Base-by-base conservation (phyloP, 2,113 vertebrate genomes). In the Cynocephalus volans region DNA sequence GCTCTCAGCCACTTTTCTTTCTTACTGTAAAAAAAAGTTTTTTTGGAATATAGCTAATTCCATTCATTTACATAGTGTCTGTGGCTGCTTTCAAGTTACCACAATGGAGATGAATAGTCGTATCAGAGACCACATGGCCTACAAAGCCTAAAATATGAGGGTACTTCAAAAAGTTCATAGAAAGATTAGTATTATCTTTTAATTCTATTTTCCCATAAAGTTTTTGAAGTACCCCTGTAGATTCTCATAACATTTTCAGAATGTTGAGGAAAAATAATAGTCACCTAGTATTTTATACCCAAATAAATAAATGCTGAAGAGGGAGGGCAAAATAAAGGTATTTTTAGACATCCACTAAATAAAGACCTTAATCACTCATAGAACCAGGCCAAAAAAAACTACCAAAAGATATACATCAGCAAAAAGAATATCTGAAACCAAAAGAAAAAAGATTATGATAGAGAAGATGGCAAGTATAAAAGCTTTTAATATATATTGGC, bases 211-310 rank as follows among this genome's bases (percentile, higher is more conserved):
- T 41, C 41, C 41, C 41, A 41, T 41, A 41, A 41, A 41, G 41
- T 41, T 41, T 41, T 41, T 41, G 41, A 41, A 41, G 41, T 41
- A 41, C 41, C 41, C 41, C 41, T 41, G 31, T 2, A 79, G 56
- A 73, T 88, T 90, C 36, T 81, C 50, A 87, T 17, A 33, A 33
- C 80, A 79, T 73, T 60, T 84, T 73, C 24, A 95, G 36, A 85
- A 2, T 76, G 26, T 19, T 86, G 41, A 94, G 28, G 9, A 69
- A 89, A 69, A 75, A 75, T 73, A 80, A 84, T 21, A 45, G 3
- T 41, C 1, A 81, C 5, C 36, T 70, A 65, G 31, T 64, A 77
- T 76, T 93, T 11, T 64, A 41, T 41, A 45, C 1, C 21, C 21
- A 88, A 67, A 84, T 54, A 88, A 72, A 65, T 6, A n/a, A 83